Evolutionary conservation across 2,888 invertebrate genomes (phyloP).

Genomic region (Mimumesa dahlbomi): DNA sequence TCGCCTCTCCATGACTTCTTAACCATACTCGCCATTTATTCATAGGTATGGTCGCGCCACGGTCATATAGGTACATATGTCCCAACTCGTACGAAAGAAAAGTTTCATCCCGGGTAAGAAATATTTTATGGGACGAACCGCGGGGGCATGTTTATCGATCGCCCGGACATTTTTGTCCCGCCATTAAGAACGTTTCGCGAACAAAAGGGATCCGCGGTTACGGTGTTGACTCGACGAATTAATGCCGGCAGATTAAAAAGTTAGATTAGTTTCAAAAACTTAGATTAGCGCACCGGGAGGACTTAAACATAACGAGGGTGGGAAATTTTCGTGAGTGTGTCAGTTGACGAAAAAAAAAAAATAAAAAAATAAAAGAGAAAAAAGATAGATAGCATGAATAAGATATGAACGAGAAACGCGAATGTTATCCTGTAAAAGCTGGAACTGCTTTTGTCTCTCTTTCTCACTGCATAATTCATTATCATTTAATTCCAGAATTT

Average conservation of each 20-base stretch:
- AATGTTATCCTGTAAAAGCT: too few relatives aligned
- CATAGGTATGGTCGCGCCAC: constrained; percentile 53
- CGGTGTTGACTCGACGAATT: constrained; percentile 26
- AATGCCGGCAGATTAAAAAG: constrained; percentile 45
- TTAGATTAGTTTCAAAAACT: constrained; percentile 46
- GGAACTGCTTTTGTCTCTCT: too few relatives aligned
- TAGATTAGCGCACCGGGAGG: constrained; percentile 4
- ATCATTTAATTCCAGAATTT: too few relatives aligned
- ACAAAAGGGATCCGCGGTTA: constrained; percentile 15
- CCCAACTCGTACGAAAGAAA: constrained; percentile 33
- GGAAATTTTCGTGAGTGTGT: neutral
- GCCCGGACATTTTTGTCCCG: constrained; percentile 43
- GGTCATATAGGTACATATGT: constrained; percentile 24
- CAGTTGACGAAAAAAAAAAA: too few relatives aligned
- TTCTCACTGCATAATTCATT: too few relatives aligned
- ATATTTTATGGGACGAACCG: constrained; percentile 51
- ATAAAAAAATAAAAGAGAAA: too few relatives aligned
- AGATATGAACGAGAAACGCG: too few relatives aligned
- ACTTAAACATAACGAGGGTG: neutral
- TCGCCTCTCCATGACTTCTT: constrained; percentile 62
- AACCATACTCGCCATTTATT: constrained; percentile 64
- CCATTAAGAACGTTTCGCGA: constrained; percentile 50
- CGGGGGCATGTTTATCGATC: constrained; percentile 51
- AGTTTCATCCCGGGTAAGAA: constrained; percentile 56
- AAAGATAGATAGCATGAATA: neutral